These are phyloP conservation scores for Nycteola revayana DNA, from an alignment of 2,888 invertebrate genomes.

Conservation along the genomic window DNA sequence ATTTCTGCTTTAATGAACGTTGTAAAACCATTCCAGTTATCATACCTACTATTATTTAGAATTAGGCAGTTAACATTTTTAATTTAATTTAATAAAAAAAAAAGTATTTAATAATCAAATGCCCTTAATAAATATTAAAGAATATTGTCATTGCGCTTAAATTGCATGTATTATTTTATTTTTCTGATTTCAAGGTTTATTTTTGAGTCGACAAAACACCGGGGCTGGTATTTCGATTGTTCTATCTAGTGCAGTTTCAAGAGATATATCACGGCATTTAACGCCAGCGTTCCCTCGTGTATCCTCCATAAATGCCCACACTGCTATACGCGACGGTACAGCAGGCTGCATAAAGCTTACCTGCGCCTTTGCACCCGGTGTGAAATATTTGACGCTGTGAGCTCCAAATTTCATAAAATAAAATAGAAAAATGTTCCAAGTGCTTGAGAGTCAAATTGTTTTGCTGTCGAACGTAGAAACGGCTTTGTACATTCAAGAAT, in stretches of 20 bases:
- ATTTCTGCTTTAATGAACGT: too few relatives aligned
- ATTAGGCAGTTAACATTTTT: too few relatives aligned
- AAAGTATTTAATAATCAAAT: too few relatives aligned
- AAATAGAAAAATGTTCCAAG: conserved; percentile 22
- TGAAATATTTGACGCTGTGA: conserved; percentile 34
- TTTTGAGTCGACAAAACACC: conserved; percentile 17
- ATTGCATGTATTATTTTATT: too few relatives aligned
- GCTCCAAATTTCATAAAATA: conserved; percentile 31
- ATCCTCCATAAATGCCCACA: conserved; percentile 29
- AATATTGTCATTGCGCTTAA: too few relatives aligned
- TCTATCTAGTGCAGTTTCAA: conserved; percentile 39
- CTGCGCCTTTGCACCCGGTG: conserved; percentile 33
- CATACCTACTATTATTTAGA: too few relatives aligned
- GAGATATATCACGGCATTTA: conserved; percentile 46
- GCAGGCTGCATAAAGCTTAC: conserved; percentile 36
- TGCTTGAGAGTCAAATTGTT: conserved; percentile 21
- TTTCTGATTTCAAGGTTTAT: background rate
- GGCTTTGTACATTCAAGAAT: conserved; percentile 6
- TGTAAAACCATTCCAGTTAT: too few relatives aligned
- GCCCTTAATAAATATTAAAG: too few relatives aligned
- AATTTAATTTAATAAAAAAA: too few relatives aligned
- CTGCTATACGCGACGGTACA: conserved; percentile 25
- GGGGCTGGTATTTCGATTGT: conserved; percentile 20
- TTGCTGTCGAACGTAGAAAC: conserved; percentile 11
- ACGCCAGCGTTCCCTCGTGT: conserved; percentile 35